Base-by-base conservation (phyloP, 2,888 invertebrate species). In the Slavum lentiscoides region DNA sequence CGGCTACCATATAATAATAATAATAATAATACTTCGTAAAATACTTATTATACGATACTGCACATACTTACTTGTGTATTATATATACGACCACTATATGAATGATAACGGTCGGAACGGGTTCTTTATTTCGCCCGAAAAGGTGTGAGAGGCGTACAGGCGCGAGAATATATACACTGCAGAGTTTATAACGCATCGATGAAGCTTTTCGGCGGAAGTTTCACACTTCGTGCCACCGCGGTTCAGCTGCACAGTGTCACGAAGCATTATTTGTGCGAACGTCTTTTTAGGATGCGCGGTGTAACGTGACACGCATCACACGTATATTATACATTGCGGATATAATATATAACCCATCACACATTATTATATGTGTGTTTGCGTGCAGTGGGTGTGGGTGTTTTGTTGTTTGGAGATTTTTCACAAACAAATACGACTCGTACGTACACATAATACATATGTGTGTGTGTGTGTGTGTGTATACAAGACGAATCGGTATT, bases 271-370 rank as follows among this genome's bases (percentile, higher is more conserved):
- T 61, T 68, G 21, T 53, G 13, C 61, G 21, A 21, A 61, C 37
- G 53, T 70, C 70, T 70, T 64, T 80, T 80, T 72, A 72, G n/a
- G 80, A 80, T 72, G 70, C 39, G 80, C 70, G 70, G 69, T 80
- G 80, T 80, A 80, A 80, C 80, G 80, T 80, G 80, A 70, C 62
- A 70, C 37, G 21, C 39, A 62, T 30, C 39, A 39, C 62, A 11
- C 49, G 49, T 13, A n/a, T n/a, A n/a, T n/a, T n/a, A n/a, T n/a
- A 4, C 30, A 30, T 30, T 30, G 4, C 30, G 30, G 30, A 30
- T 30, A 30, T 30, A 30, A 2, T 30, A 30, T 30, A 30, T 30
- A 30, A 30, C 30, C 30, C 30, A 30, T 30, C 30, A 4, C 1
- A 30, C 4, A 30, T 30, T 30, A 30, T 30, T 30, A 30, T 30